These are phyloP conservation scores for Collichthys lucidus DNA, from an alignment of 2,113 vertebrate species.

Conservation along the genomic window DNA sequence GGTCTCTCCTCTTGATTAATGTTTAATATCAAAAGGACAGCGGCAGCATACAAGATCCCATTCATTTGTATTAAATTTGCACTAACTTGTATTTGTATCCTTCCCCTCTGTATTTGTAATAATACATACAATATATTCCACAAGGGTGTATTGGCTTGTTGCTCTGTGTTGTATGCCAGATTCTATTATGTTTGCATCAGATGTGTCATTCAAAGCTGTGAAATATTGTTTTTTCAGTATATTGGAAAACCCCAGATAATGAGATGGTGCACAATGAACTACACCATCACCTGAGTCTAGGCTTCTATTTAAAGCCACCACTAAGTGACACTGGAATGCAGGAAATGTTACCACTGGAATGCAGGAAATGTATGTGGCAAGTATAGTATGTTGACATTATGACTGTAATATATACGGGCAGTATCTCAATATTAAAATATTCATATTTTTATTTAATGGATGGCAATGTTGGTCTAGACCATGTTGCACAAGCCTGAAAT, in stretches of 20 bases:
- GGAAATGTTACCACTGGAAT: too few relatives aligned
- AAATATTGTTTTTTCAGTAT: slow-evolving; percentile 7
- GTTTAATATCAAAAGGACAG: neutral
- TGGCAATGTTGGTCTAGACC: neutral
- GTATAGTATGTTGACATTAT: neutral
- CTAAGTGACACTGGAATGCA: neutral
- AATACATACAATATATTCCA: neutral
- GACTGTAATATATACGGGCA: neutral
- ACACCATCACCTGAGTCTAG: slow-evolving; percentile 11
- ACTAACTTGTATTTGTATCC: neutral
- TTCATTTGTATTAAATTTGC: neutral
- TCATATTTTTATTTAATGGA: neutral
- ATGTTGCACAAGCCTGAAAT: neutral
- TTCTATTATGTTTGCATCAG: slow-evolving; percentile 11
- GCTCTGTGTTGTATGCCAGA: neutral
- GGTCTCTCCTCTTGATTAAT: neutral
- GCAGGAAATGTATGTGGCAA: neutral
- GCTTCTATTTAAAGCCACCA: slow-evolving; percentile 40
- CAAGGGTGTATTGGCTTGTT: too few relatives aligned
- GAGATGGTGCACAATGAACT: slow-evolving; percentile 23
- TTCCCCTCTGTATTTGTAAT: neutral
- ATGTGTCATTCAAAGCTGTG: slow-evolving; percentile 6
- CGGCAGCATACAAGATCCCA: neutral
- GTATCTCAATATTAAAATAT: neutral
- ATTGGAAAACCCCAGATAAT: neutral